These are phyloP conservation scores for Babyrousa celebensis DNA, from an alignment of 2,797 vertebrate genomes.

Conservation along the genomic window DNA sequence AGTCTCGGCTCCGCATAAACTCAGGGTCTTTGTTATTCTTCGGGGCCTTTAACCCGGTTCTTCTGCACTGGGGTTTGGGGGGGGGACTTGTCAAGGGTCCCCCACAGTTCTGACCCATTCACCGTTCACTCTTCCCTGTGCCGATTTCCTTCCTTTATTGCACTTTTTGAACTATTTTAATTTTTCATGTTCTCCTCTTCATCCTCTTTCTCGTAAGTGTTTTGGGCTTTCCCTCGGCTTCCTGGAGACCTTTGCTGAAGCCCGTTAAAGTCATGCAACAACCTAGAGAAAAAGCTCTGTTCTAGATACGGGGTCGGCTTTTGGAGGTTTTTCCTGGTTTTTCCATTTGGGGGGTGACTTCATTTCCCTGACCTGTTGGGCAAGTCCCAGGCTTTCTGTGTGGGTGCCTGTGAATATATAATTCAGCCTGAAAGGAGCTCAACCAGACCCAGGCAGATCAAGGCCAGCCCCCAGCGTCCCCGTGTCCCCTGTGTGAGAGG, in stretches of 20 bases:
- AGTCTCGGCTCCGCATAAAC: background rate
- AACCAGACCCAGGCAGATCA: too few species aligned
- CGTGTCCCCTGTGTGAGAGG: accelerated
- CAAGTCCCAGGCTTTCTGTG: background rate
- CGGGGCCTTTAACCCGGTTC: too few species aligned
- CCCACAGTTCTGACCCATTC: background rate
- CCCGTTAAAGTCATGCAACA: background rate
- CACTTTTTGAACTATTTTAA: background rate
- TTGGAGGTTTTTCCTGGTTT: background rate
- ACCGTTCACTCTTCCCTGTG: too few species aligned
- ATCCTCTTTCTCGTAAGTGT: too few species aligned
- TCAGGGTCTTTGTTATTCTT: background rate
- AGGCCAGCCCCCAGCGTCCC: accelerated
- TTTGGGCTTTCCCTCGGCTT: background rate
- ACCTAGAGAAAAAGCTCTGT: background rate
- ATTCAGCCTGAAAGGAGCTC: background rate
- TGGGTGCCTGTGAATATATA: accelerated
- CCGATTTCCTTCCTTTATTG: background rate
- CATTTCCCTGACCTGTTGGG: background rate
- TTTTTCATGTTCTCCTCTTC: background rate
- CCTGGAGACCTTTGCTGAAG: background rate
- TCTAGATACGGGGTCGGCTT: too few species aligned
- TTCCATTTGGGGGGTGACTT: background rate
- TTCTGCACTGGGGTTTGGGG: too few species aligned
- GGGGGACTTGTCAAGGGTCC: background rate